Percentiles rank a stretch among this genome's conserved stretches.
phyloP scores from a whole-genome alignment of 92 coral and sea anemone genomes.

The Anthopleura xanthogrammica region DNA sequence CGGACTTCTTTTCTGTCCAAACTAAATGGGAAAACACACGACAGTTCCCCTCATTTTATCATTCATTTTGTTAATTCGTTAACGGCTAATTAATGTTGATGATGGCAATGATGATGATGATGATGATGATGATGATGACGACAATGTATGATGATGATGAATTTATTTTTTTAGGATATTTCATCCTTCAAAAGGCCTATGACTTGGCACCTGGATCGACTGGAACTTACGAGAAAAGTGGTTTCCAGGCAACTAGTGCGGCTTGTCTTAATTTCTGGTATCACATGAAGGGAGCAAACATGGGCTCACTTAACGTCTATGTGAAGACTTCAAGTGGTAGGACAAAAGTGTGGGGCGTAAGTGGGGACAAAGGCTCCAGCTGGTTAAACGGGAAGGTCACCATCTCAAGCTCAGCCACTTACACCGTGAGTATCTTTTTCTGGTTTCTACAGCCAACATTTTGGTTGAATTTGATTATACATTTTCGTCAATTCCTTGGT shows the following conservation, averaged over 20 bases:
- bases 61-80: no score
- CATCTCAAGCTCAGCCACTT: constrained; percentile 16
- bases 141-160: no score
- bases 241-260: constrained; percentile 26
- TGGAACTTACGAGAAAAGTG: constrained; percentile 4
- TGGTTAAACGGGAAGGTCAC: constrained; percentile 28
- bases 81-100: no score
- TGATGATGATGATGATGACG: no score
- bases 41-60: not conserved
- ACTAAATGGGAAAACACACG: no score
- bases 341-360: constrained; percentile 22
- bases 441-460: no score
- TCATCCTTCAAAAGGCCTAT: not conserved
- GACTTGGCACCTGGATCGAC: constrained; percentile 8
- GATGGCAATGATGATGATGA: no score
- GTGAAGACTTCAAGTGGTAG: not conserved
- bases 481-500: no score
- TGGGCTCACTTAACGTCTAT: constrained; percentile 43
- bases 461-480: no score
- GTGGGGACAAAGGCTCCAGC: constrained; percentile 26
- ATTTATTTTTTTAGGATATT: not conserved
- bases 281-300: constrained; percentile 29
- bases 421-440: constrained; percentile 16
- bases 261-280: constrained; percentile 42
- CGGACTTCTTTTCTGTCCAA: no score